Evolutionary conservation across 2,113 vertebrate genomes (phyloP).

Genomic region (Tychaedon coryphoeus): DNA sequence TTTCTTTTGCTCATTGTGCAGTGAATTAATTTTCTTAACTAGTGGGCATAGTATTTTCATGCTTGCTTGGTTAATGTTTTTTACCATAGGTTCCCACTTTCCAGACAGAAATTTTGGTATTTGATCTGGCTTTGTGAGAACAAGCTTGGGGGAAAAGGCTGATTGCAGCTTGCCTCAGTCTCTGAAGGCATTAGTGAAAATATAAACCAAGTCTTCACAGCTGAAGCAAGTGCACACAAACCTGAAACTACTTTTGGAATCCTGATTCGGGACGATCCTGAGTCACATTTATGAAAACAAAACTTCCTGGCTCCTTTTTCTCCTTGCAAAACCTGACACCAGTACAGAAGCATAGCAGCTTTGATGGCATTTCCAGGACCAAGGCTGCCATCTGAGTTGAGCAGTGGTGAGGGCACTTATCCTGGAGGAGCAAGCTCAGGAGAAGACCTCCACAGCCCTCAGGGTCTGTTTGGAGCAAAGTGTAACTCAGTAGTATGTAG

Average conservation of each 20-base stretch:
- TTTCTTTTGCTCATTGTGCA: neutral
- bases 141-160: neutral
- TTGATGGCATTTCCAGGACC: neutral
- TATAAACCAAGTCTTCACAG: neutral
- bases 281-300: neutral
- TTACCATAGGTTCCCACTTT: neutral
- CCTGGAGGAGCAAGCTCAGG: neutral
- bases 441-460: neutral
- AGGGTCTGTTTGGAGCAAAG: neutral
- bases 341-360: neutral
- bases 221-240: neutral
- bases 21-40: neutral
- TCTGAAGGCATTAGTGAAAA: neutral
- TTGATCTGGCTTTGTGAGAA: neutral
- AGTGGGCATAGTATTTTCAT: neutral
- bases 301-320: neutral
- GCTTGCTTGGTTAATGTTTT: neutral
- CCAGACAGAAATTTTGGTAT: neutral
- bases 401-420: fast-evolving
- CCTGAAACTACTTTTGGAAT: neutral
- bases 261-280: neutral
- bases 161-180: neutral
- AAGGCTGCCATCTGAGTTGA: neutral
- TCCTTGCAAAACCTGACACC: neutral
- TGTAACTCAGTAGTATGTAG: neutral